A percentile compares a stretch with the other conserved stretches of the same genome.
Conservation (phyloP, 1,140 invertebrate species). For the Tetraneura akinire region DNA sequence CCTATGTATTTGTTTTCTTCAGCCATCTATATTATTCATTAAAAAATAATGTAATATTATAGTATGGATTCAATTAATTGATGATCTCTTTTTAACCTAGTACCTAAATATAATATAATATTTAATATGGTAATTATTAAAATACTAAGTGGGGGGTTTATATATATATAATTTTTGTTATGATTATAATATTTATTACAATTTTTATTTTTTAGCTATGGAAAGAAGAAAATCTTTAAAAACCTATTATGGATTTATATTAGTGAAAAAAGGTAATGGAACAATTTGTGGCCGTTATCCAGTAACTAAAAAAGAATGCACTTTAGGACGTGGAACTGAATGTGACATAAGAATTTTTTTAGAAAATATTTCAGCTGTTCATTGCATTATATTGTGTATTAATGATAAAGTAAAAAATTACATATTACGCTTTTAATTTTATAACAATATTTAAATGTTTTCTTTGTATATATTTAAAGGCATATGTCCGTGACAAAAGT, state of each 20-base stretch:
- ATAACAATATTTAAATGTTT: not conserved
- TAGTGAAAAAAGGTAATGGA: not conserved
- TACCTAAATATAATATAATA: too few relatives aligned
- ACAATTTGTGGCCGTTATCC: slow-evolving; percentile 14
- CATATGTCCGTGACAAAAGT: slow-evolving; percentile 43
- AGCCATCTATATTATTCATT: too few relatives aligned
- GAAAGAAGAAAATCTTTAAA: not conserved
- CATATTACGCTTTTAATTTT: slow-evolving; percentile 3
- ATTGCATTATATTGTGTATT: slow-evolving; percentile 20
- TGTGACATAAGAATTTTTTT: slow-evolving; percentile 33
- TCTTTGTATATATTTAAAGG: not conserved
- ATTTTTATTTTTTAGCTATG: slow-evolving; percentile 22
- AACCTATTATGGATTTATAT: slow-evolving; percentile 40
- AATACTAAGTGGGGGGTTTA: too few relatives aligned
- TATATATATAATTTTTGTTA: too few relatives aligned
- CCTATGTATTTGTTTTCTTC: too few relatives aligned
- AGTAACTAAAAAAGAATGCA: slow-evolving; percentile 14
- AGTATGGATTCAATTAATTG: too few relatives aligned
- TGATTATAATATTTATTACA: too few relatives aligned
- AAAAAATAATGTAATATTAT: too few relatives aligned
- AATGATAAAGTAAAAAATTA: slow-evolving; percentile 4
- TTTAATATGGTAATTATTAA: too few relatives aligned
- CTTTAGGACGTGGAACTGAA: not conserved
- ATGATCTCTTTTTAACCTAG: too few relatives aligned
- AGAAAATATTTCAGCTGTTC: slow-evolving; percentile 14